phyloP scores from a whole-genome alignment of 1,140 invertebrate genomes.

The Homalodisca vitripennis region DNA sequence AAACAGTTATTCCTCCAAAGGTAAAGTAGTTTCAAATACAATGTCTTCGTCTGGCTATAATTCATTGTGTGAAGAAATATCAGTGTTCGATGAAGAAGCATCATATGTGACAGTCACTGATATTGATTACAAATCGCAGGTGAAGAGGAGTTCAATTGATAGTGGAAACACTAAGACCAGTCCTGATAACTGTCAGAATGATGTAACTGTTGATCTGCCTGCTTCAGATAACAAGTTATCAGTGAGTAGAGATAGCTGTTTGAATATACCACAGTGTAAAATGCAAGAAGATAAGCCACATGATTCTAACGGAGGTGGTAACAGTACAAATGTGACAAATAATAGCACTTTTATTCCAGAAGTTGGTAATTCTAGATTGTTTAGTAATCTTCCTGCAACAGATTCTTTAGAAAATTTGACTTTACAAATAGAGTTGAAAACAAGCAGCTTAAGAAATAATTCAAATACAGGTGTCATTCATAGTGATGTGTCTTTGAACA shows the following conservation, averaged over 20 bases:
- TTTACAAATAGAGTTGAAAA: conserved; percentile 40
- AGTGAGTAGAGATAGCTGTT: too few species aligned
- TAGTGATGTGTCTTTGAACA: background rate
- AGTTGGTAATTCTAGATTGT: background rate
- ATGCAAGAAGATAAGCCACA: background rate
- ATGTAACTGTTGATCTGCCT: background rate
- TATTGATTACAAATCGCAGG: too few species aligned
- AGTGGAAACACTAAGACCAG: background rate
- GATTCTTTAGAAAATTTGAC: conserved; percentile 41
- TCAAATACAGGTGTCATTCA: conserved; percentile 10
- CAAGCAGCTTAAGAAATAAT: conserved; percentile 32
- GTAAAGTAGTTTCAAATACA: background rate
- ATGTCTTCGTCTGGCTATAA: conserved; percentile 15
- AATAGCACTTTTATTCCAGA: background rate
- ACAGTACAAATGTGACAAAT: background rate
- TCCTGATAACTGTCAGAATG: background rate
- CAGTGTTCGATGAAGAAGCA: background rate
- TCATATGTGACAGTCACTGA: background rate
- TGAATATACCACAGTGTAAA: background rate
- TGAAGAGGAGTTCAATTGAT: too few species aligned
- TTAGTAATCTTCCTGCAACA: conserved; percentile 30
- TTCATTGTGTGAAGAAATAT: background rate
- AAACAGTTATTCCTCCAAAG: background rate
- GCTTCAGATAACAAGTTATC: background rate
- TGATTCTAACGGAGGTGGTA: background rate